These are phyloP conservation scores for Pongo pygmaeus DNA, from an alignment of 2,113 vertebrate species.

Conservation along the genomic window DNA sequence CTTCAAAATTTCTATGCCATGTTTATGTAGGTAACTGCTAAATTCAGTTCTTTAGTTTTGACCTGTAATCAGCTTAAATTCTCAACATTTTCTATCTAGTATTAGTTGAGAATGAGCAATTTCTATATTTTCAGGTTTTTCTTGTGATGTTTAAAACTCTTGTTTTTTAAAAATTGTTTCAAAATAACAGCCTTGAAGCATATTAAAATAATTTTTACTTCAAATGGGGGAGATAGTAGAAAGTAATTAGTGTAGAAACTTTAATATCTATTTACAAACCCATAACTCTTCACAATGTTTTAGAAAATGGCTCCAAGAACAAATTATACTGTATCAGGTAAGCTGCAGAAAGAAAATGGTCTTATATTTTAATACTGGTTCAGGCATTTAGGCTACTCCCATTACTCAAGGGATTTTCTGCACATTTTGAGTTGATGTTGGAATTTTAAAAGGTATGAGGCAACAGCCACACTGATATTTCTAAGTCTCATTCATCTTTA, in stretches of 20 bases:
- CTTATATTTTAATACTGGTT: neutral
- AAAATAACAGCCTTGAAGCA: neutral
- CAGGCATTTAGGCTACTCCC: neutral
- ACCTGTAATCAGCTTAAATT: neutral
- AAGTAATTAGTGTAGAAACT: neutral
- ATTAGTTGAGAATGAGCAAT: neutral
- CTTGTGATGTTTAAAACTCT: neutral
- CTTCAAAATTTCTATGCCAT: neutral
- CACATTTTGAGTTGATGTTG: neutral
- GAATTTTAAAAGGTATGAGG: neutral
- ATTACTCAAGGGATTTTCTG: neutral
- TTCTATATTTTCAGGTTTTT: neutral
- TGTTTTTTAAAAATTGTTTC: neutral
- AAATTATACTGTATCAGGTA: neutral
- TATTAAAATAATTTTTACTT: neutral
- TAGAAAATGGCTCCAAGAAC: neutral
- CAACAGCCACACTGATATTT: neutral
- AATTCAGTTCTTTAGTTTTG: neutral
- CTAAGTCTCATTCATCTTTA: conserved; percentile 16
- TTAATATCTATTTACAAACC: neutral
- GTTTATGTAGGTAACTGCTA: neutral
- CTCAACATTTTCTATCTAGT: neutral
- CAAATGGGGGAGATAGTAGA: neutral
- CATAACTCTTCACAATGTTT: neutral
- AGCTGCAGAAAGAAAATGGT: neutral